phyloP scores from a whole-genome alignment of 2,113 vertebrate genomes.

The Heterocephalus glaber region DNA sequence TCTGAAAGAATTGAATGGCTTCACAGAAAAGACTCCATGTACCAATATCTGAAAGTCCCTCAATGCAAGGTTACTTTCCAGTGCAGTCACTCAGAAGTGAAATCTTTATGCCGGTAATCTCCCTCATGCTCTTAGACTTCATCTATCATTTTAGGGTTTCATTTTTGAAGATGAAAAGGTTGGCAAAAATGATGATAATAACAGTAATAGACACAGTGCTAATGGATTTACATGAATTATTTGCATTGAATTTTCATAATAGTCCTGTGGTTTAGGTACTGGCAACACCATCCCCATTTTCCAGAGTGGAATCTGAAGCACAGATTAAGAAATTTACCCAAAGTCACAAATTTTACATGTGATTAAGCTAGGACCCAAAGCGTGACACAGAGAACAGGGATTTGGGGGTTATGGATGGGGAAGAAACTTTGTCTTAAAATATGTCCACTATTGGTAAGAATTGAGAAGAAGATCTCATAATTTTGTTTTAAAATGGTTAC shows the following conservation, averaged over 20 bases:
- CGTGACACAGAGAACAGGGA: not conserved
- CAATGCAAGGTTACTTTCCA: not conserved
- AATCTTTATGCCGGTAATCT: not conserved
- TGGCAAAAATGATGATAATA: not conserved
- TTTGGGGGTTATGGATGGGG: not conserved
- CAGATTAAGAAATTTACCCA: no score
- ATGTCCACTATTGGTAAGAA: not conserved
- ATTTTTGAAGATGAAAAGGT: slow-evolving; percentile 10
- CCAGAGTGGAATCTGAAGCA: not conserved
- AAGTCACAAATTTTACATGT: not conserved
- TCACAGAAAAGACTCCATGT: not conserved
- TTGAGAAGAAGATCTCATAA: not conserved
- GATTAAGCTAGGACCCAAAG: not conserved
- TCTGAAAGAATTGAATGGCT: not conserved
- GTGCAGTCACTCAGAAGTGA: not conserved
- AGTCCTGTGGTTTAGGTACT: not conserved
- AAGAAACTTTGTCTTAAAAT: not conserved
- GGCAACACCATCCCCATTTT: not conserved
- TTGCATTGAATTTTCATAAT: not conserved
- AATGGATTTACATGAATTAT: not conserved
- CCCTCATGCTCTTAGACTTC: not conserved
- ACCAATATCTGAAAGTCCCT: not conserved
- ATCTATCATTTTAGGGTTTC: not conserved
- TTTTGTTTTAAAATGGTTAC: slow-evolving; percentile 21
- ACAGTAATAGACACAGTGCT: not conserved